Conservation (phyloP, 2,113 vertebrate genomes). For the Heloderma charlesbogerti region DNA sequence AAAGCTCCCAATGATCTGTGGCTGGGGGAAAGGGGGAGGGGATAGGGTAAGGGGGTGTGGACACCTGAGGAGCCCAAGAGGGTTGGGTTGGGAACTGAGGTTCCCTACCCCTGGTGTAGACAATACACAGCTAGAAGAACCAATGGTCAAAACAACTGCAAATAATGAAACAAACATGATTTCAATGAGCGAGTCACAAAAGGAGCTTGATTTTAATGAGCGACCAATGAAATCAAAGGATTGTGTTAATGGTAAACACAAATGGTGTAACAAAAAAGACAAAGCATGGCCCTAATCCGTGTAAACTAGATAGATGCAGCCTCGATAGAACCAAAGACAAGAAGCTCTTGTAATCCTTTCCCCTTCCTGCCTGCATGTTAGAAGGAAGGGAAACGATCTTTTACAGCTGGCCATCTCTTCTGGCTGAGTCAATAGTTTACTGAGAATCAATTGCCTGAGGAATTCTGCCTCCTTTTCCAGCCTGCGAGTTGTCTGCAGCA, state of each 20-base stretch:
- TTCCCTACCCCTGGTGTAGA: background rate
- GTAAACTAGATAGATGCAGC: background rate
- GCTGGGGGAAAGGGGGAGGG: background rate
- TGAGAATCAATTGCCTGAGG: slow-evolving; percentile 2
- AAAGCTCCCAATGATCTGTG: background rate
- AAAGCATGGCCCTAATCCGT: too few relatives aligned
- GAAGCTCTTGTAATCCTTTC: too few relatives aligned
- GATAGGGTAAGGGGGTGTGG: background rate
- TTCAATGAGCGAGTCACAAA: background rate
- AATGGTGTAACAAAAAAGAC: background rate
- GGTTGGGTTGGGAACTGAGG: background rate
- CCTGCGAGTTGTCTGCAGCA: background rate
- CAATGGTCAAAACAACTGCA: background rate
- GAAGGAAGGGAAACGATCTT: background rate
- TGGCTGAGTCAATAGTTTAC: slow-evolving; percentile 12
- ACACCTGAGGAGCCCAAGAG: background rate
- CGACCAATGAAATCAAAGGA: background rate
- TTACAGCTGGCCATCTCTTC: background rate
- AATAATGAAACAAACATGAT: background rate
- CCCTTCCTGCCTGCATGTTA: background rate
- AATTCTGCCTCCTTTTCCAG: background rate
- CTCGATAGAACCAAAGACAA: background rate
- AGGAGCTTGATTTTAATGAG: background rate
- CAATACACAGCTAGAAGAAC: background rate
- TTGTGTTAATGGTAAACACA: background rate